Evolutionary conservation across 2,113 vertebrate species (phyloP).

Genomic region (Neolamprologus modestus): DNA sequence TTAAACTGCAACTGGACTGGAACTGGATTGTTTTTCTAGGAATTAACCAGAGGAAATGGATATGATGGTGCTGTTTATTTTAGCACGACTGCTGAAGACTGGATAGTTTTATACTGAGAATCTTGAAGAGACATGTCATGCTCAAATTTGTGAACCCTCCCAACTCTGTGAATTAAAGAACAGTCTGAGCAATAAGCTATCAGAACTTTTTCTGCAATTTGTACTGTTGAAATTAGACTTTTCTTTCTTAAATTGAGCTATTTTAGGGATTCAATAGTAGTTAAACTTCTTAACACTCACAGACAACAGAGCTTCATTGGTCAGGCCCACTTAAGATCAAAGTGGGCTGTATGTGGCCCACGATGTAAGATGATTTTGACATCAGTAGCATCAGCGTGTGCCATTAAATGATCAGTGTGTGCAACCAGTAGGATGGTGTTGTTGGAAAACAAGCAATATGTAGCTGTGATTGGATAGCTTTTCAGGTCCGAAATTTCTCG

Average conservation of each 20-base stretch:
- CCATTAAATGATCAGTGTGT: not conserved
- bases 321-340: not conserved
- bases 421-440: not conserved
- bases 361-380: fast-evolving
- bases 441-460: not conserved
- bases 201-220: not conserved
- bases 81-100: not conserved
- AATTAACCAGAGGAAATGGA: not conserved
- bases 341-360: not conserved
- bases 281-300: not conserved
- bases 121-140: not conserved
- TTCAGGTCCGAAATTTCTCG: not conserved
- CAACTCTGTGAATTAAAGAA: not conserved
- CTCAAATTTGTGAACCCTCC: not conserved
- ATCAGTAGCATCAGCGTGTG: not conserved
- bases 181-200: not conserved
- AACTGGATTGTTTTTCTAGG: not conserved
- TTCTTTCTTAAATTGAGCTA: not conserved
- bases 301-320: not conserved
- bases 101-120: fast-evolving
- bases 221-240: not conserved
- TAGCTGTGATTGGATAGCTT: not conserved
- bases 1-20: not conserved
- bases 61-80: not conserved
- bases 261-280: not conserved